These are phyloP conservation scores for Thumatha senex DNA, from an alignment of 2,888 invertebrate genomes.

Conservation along the genomic window DNA sequence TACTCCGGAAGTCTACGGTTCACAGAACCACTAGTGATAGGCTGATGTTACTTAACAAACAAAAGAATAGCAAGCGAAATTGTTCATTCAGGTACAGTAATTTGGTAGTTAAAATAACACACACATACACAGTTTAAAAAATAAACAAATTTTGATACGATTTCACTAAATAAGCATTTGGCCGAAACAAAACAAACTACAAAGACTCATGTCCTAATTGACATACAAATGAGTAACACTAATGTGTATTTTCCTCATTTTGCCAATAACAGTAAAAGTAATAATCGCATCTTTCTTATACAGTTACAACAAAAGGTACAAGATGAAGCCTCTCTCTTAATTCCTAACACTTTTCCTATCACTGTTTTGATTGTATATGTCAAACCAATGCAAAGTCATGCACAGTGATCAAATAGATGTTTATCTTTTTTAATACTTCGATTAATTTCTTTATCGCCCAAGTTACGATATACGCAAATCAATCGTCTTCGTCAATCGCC, in stretches of 20 bases:
- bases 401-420: slow-evolving; percentile 33
- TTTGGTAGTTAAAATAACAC: too few species aligned
- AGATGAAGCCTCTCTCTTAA: slow-evolving; percentile 9
- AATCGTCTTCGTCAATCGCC: too few species aligned
- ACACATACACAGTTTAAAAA: too few species aligned
- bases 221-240: background rate
- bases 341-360: slow-evolving; percentile 28
- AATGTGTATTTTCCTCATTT: background rate
- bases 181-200: too few species aligned
- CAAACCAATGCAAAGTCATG: slow-evolving; percentile 45
- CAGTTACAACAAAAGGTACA: slow-evolving; percentile 7
- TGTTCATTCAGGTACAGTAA: too few species aligned
- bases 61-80: too few species aligned
- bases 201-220: background rate
- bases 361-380: background rate
- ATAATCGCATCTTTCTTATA: background rate
- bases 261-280: slow-evolving; percentile 10
- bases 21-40: too few species aligned
- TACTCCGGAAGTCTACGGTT: too few species aligned
- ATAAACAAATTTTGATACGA: too few species aligned
- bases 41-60: too few species aligned
- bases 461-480: too few species aligned
- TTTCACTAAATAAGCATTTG: too few species aligned
- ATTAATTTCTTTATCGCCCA: background rate
- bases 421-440: slow-evolving; percentile 23